Evolutionary conservation across 1,140 invertebrate species (phyloP), one percentile per base, ranked within the genome.

Genomic region (Trachelipus rathkii): DNA sequence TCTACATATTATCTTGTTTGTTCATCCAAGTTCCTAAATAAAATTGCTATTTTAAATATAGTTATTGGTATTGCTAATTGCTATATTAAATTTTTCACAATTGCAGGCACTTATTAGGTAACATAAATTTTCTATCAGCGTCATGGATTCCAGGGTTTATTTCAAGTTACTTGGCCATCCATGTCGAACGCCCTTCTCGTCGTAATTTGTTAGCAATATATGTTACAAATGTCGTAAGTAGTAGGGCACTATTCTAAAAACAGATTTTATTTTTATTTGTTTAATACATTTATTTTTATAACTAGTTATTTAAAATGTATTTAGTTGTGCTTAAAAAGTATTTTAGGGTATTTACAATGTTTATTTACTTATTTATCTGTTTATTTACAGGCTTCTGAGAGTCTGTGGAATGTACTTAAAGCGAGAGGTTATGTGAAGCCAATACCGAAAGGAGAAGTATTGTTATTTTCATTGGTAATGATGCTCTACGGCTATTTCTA

Each of bases 161-260:
- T 15, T 60, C 50, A 60, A 60, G 50, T 60, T 1, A 3, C 8
- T 60, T 60, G 19, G 50, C 50, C 8, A 60, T 60, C 2, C 1
- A 15, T 60, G 50, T 8, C 3, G 50, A 60, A 60, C 50, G 50
- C 8, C 11, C 50, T 19, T 60, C 50, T 8, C 50, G 50, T 19
- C 50, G 50, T 19, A 60, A 8, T 60, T 60, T 60, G 50, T 19
- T 60, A 15, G 50, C 50, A 13, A 60, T 60, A 15, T 60, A 60
- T 60, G 50, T 60, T 19, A 60, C 50, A 15, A 60, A 60, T 60
- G 50, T 60, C 11, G 50, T 60, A 60, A 60, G 50, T 60, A 60
- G n/a, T n/a, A n/a, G n/a, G n/a, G n/a, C n/a, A n/a, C n/a, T n/a
- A 60, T 60, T 60, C 33, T 6, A 33, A 33, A 33, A 33, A n/a